Conservation (phyloP, 2,888 invertebrate genomes). For the Adineta ricciae region DNA sequence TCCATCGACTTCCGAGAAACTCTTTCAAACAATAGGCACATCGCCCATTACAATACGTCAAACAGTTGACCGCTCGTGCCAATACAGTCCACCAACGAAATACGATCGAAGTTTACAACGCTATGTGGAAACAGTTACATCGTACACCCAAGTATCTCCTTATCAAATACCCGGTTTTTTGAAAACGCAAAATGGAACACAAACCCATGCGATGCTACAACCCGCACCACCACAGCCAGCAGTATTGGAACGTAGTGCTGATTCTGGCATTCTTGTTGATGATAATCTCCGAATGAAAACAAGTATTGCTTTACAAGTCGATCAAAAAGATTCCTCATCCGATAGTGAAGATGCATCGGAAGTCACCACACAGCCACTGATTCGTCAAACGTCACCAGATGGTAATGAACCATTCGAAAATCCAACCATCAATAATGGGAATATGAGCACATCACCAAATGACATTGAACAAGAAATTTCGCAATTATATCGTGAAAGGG, state of each 20-base stretch:
- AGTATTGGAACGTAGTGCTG: not conserved
- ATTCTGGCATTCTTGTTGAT: constrained; percentile 6
- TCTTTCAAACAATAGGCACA: not conserved
- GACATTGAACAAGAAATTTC: not conserved
- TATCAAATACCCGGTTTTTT: not conserved
- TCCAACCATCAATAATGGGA: not conserved
- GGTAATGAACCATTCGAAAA: not conserved
- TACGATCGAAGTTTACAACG: not conserved
- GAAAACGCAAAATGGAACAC: not conserved
- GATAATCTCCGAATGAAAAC: not conserved
- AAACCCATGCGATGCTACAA: not conserved
- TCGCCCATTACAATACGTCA: not conserved
- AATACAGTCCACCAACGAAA: constrained; percentile 2
- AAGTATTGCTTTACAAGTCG: not conserved
- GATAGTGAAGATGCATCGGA: constrained; percentile 1
- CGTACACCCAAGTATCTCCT: not conserved
- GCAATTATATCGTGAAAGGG: not conserved
- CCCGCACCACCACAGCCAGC: not conserved
- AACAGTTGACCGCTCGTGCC: not conserved
- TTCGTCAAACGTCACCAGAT: not conserved
- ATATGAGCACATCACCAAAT: not conserved
- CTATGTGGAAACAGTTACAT: not conserved
- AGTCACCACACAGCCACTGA: not conserved
- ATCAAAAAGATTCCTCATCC: not conserved
- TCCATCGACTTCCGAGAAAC: not conserved